Base-by-base conservation (phyloP, 2,888 invertebrate genomes). In the Augochlorella aurata region DNA sequence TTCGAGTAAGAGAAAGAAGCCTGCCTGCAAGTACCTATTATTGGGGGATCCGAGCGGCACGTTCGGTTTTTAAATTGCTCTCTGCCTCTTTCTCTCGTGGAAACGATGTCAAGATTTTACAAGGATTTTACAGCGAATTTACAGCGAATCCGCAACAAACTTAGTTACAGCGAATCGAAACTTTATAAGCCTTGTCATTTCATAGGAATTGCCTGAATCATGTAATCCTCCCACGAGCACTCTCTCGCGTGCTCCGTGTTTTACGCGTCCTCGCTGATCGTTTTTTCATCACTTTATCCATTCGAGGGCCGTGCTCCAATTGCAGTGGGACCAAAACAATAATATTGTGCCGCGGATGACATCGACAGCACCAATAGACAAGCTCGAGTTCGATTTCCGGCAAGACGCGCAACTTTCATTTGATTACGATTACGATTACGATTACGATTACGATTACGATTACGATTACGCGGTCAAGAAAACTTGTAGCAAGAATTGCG, bases 61-160 rank as follows among this genome's bases (percentile, higher is more conserved):
- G 74, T 80, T 74, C 74, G 79, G 73, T 77, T 81, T 75, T 86
- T 24, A 65, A 80, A 80, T 84, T 77, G 73, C 71, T 38, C 65
- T n/a, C 70, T 54, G 45, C 72, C 71, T 52, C 68, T 38, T 38
- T 70, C 54, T 38, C 67, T 44, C 65, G 66, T 84, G 84, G 81
- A 84, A 84, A 84, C 74, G 85, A 84, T 84, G 84, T 84, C 84
- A 84, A 84, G 84, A 84, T 84, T 84, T 81, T 77, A 21, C 54
- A 45, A 5, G 1, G 29, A 29, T 29, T 29, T 29, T 29, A 29
- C 45, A 21, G 21, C 21, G 54, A 24, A 58, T 21, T 29, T 29
- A 38, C 47, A 24, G 21, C 21, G 58, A 24, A 58, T 24, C 29
- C 29, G 2, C 29, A 29, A 29, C 29, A 2, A 29, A 29, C 38